A percentile compares a stretch with the other conserved stretches of the same genome.
phyloP scores from a whole-genome alignment of 2,797 vertebrate genomes.

The Peromyscus aztecus region DNA sequence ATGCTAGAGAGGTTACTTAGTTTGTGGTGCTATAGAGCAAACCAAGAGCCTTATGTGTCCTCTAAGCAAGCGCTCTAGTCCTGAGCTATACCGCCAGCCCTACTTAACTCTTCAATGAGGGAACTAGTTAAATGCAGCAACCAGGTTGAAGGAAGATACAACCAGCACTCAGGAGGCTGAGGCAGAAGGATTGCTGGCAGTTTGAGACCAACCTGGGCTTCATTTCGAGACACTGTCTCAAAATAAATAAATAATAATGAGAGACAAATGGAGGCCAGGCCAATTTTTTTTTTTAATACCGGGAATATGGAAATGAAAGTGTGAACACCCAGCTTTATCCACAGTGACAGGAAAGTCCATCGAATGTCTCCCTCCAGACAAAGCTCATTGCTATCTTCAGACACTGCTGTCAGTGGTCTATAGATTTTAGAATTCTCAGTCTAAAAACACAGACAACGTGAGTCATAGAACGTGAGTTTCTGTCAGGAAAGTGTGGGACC shows the following conservation, averaged over 20 bases:
- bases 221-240: background rate
- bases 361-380: too few species aligned
- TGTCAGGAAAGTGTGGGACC: background rate
- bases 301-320: background rate
- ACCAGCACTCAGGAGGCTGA: background rate
- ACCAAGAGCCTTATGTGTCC: too few species aligned
- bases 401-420: background rate
- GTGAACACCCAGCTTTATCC: background rate
- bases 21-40: background rate
- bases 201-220: background rate
- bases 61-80: background rate
- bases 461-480: background rate
- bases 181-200: background rate
- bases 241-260: background rate
- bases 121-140: background rate
- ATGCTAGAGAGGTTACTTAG: background rate
- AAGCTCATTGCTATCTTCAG: background rate
- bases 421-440: background rate
- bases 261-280: background rate
- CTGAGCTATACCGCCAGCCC: background rate
- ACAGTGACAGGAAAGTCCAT: accelerated
- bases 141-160: background rate
- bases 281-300: background rate
- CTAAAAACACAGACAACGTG: background rate
- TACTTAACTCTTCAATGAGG: background rate